Base-by-base conservation (phyloP, 2,888 invertebrate genomes). In the Byasa hedistus region DNA sequence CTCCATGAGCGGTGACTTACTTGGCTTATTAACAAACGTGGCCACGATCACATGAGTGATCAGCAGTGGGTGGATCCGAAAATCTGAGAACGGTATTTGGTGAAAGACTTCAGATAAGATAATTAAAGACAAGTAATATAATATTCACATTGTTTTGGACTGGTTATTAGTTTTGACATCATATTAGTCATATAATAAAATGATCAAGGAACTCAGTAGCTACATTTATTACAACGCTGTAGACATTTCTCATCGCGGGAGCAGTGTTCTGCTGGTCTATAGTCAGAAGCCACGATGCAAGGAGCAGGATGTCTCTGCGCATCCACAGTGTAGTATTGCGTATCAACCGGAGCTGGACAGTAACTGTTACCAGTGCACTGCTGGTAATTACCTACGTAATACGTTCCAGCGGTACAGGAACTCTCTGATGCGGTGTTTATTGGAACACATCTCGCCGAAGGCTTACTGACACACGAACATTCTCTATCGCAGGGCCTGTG, bases 341-440 rank as follows among this genome's bases (percentile, higher is more conserved):
- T 57, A 56, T 61, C 67, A 23, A 57, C 23, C 51, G 48, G 65
- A 12, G 60, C 1, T 36, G 61, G 61, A 56, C 56, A 56, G 21
- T 21, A 39, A 21, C 57, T 61, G 2, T 23, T 48, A 39, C 15
- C 24, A 7, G 55, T 21, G 60, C 21, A 65, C 36, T 61, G 65
- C 7, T 60, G 61, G 10, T 61, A 60, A n/a, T 27, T 48, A 10
- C 56, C 56, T 23, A 61, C 22, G 36, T 61, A 64, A 57, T n/a
- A 64, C n/a, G 57, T 51, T 27, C 61, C 55, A 60, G 61, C 51
- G 57, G 52, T 39, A 52, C 71, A 71, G 3, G 68, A 70, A 63
- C 68, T 67, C 56, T 75, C 72, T 8, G 72, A 70, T 5, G 71
- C 73, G 12, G 73, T 73, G 62, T 75, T 76, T 4, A 75, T 72